Evolutionary conservation across 2,888 invertebrate genomes (phyloP).

Genomic region (Mythimna ferrago): DNA sequence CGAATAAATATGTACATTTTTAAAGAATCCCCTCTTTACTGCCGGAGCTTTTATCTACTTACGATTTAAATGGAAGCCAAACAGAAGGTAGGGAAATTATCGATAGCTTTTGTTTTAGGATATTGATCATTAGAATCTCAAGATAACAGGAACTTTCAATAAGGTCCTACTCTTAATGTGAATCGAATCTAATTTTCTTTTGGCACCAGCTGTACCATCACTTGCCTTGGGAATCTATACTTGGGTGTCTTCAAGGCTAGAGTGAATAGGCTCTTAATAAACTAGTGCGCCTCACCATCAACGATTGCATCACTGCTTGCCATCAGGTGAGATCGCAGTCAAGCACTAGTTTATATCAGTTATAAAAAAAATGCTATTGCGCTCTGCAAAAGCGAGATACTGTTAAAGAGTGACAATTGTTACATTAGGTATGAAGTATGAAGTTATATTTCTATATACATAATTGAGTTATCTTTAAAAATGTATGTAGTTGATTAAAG

Average conservation of each 20-base stretch:
- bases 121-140: slow-evolving; percentile 19
- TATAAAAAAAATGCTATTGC: too few relatives aligned
- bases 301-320: too few relatives aligned
- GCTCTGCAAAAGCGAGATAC: not conserved
- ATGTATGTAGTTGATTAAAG: too few relatives aligned
- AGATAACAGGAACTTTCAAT: not conserved
- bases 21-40: slow-evolving; percentile 18
- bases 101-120: slow-evolving; percentile 26
- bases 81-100: slow-evolving; percentile 33
- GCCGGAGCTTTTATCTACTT: slow-evolving; percentile 42
- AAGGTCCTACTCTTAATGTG: not conserved
- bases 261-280: too few relatives aligned
- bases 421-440: too few relatives aligned
- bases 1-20: slow-evolving; percentile 38
- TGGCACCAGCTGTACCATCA: not conserved
- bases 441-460: too few relatives aligned
- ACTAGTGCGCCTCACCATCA: too few relatives aligned
- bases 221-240: too few relatives aligned
- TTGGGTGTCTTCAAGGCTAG: too few relatives aligned
- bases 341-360: too few relatives aligned
- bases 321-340: too few relatives aligned
- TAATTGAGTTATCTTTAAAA: too few relatives aligned
- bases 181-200: not conserved
- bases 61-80: slow-evolving; percentile 46
- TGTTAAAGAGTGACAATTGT: not conserved